These are phyloP conservation scores for Alviniconcha strummeri DNA, from an alignment of 2,888 invertebrate species.

Conservation along the genomic window DNA sequence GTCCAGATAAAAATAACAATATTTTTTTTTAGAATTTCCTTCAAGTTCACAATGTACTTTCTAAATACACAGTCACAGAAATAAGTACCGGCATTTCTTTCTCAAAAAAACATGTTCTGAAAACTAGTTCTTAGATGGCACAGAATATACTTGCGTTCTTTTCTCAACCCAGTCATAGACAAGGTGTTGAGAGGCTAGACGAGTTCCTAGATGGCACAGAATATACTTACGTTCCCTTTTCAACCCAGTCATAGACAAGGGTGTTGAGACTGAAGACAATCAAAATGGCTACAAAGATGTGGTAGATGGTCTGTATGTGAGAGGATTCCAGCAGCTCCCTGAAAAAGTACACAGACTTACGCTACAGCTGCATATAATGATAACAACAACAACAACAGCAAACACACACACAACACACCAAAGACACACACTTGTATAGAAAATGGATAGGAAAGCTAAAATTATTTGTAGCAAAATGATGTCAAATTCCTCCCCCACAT, in stretches of 20 bases:
- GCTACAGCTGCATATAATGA: too few species aligned
- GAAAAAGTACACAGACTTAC: conserved; percentile 43
- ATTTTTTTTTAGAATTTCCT: too few species aligned
- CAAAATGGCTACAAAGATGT: conserved; percentile 87
- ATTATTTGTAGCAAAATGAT: too few species aligned
- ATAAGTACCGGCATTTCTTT: conserved; percentile 82
- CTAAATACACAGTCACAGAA: too few species aligned
- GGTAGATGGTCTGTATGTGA: conserved; percentile 89
- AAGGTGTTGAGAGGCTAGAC: conserved; percentile 81
- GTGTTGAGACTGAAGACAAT: conserved; percentile 84
- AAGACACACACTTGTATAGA: not conserved
- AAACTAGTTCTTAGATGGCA: conserved; percentile 63
- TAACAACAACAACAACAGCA: not conserved
- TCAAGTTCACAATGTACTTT: too few species aligned
- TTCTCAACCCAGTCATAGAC: conserved; percentile 83
- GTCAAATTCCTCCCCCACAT: too few species aligned
- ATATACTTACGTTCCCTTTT: conserved; percentile 83
- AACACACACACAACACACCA: conserved; percentile 8
- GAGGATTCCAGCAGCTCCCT: conserved; percentile 83
- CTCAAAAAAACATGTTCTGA: conserved; percentile 83
- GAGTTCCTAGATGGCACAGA: too few species aligned
- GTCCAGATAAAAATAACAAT: too few species aligned
- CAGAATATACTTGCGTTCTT: conserved; percentile 81
- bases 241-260: conserved; percentile 83
- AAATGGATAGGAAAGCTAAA: too few species aligned